A percentile compares a stretch with the other conserved stretches of the same genome.
phyloP scores from a whole-genome alignment of 2,113 vertebrate species.

The Chauna torquata region DNA sequence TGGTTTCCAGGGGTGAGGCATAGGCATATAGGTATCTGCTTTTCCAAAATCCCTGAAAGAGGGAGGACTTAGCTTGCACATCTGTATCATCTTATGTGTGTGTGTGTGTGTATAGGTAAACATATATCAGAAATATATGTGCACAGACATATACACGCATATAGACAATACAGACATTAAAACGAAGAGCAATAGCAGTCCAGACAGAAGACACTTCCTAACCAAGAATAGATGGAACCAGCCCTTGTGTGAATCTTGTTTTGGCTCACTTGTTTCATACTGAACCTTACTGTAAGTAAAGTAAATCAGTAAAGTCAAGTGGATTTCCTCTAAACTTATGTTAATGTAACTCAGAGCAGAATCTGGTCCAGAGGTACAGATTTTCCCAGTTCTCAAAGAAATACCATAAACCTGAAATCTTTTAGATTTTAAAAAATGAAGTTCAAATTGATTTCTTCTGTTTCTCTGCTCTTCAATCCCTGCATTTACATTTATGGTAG shows the following conservation, averaged over 20 bases:
- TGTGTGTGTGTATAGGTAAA: background rate
- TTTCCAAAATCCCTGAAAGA: background rate
- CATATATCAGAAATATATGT: background rate
- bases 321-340: background rate
- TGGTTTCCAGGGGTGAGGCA: background rate
- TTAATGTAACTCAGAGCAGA: background rate
- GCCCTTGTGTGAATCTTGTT: background rate
- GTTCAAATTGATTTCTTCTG: background rate
- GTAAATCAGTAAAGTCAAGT: background rate
- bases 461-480: background rate
- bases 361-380: background rate
- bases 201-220: background rate
- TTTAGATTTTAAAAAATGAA: background rate
- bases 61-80: background rate
- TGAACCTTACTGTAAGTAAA: background rate
- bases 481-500: background rate
- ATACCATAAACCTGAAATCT: background rate
- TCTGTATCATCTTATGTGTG: background rate
- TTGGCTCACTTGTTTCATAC: background rate
- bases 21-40: background rate
- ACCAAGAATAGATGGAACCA: background rate
- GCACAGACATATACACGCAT: background rate
- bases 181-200: background rate
- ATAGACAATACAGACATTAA: background rate
- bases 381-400: background rate